Evolutionary conservation across 2,888 invertebrate species (phyloP).

Genomic region (Drosophila fungiperda): DNA sequence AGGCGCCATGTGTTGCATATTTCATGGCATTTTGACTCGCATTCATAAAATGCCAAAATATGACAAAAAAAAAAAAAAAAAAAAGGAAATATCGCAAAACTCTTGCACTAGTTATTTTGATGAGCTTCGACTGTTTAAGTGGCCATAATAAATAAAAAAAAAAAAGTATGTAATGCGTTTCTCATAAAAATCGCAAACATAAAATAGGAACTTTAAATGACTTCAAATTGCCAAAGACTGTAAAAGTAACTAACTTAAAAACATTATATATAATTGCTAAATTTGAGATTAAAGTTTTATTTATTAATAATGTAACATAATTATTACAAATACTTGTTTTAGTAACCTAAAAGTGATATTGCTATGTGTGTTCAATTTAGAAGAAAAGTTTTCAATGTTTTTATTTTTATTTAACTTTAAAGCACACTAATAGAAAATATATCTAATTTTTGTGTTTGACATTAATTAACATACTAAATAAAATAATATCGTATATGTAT

Average conservation of each 20-base stretch:
- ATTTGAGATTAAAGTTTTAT: not conserved
- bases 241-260: not conserved
- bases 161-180: conserved; percentile 30
- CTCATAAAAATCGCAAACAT: conserved; percentile 9
- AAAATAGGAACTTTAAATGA: not conserved
- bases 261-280: not conserved
- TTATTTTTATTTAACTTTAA: not conserved
- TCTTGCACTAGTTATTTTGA: conserved; percentile 45
- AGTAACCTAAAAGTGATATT: not conserved
- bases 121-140: conserved; percentile 66
- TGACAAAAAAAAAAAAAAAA: not conserved
- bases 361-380: not conserved
- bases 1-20: conserved; percentile 77
- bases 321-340: not conserved
- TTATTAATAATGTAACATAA: not conserved
- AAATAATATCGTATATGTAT: not conserved
- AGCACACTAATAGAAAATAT: not conserved
- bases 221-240: not conserved
- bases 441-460: not conserved
- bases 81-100: conserved; percentile 30
- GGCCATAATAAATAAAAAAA: conserved; percentile 55
- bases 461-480: not conserved
- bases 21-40: conserved; percentile 72
- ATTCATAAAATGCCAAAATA: conserved; percentile 59
- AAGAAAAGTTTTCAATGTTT: not conserved